Evolutionary conservation across 2,113 vertebrate genomes (phyloP).

Genomic region (Mystacornis crossleyi): DNA sequence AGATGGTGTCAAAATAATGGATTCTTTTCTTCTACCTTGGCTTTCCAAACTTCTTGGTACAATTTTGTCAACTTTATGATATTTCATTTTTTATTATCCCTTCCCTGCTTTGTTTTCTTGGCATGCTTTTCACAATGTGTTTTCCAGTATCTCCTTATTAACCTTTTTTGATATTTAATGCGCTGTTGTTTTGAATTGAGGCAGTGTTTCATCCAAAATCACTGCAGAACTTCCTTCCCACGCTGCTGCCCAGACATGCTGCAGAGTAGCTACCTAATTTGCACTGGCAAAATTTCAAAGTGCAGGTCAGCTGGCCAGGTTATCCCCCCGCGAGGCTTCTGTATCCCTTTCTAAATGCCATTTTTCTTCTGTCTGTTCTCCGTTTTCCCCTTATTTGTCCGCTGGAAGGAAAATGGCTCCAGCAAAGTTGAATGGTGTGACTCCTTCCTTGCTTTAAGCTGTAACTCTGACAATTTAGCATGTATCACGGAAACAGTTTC

Average conservation of each 20-base stretch:
- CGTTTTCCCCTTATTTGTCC: not conserved
- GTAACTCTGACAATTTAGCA: not conserved
- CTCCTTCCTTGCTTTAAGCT: not conserved
- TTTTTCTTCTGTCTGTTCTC: slow-evolving; percentile 28
- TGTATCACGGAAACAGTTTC: not conserved
- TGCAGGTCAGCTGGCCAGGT: slow-evolving; percentile 50
- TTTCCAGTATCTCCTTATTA: not conserved
- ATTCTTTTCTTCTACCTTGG: not conserved
- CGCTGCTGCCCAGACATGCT: slow-evolving; percentile 1
- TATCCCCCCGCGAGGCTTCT: not conserved
- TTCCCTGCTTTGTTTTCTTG: not conserved
- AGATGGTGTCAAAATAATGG: not conserved
- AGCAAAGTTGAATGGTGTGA: not conserved
- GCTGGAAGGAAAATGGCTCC: not conserved
- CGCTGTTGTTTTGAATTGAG: not conserved
- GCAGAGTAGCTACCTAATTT: slow-evolving; percentile 49
- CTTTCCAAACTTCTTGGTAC: not conserved
- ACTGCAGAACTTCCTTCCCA: slow-evolving; percentile 39
- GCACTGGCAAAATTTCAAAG: slow-evolving; percentile 53
- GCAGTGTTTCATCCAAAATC: slow-evolving; percentile 46
- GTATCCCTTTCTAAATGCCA: not conserved
- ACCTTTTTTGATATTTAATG: slow-evolving; percentile 5
- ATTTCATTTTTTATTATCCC: not conserved
- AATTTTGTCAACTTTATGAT: not conserved
- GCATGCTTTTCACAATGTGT: not conserved